Evolutionary conservation across 2,113 vertebrate genomes (phyloP).

Genomic region (Balaenoptera acutorostrata): DNA sequence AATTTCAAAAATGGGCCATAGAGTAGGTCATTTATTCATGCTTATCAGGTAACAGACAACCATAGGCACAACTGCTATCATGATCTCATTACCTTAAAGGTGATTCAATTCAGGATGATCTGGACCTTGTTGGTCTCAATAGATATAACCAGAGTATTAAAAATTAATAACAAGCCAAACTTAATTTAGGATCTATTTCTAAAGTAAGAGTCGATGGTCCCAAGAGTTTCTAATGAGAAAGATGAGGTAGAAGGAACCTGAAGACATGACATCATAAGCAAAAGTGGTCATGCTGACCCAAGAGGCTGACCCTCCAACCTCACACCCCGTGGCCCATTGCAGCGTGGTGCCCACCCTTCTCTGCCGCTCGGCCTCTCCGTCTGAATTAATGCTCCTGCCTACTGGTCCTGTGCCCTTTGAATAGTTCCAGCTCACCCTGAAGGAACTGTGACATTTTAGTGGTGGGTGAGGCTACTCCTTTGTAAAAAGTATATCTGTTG

Average conservation of each 20-base stretch:
- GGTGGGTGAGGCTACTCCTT: constrained; percentile 68
- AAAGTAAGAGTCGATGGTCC: not conserved
- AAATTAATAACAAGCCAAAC: not conserved
- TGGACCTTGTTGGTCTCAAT: not conserved
- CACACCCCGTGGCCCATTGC: fast-evolving
- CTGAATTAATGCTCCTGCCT: not conserved
- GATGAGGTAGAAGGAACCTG: not conserved
- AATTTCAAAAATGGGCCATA: not conserved
- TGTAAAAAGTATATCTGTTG: constrained; percentile 49
- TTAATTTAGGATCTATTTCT: not conserved
- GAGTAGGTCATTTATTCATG: not conserved
- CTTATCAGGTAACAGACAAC: not conserved
- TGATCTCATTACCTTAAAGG: not conserved
- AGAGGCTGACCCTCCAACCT: not conserved
- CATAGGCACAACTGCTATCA: too few species aligned
- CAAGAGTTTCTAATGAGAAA: not conserved
- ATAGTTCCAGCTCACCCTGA: not conserved
- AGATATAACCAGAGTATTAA: not conserved
- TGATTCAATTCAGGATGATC: not conserved
- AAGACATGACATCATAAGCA: fast-evolving
- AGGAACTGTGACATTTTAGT: constrained; percentile 63
- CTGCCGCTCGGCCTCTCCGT: not conserved
- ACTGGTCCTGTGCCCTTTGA: not conserved
- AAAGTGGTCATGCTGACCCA: fast-evolving
- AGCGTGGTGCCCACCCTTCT: fast-evolving